These are phyloP conservation scores for Bimastos eiseni DNA, from an alignment of 2,888 invertebrate genomes.

Conservation along the genomic window DNA sequence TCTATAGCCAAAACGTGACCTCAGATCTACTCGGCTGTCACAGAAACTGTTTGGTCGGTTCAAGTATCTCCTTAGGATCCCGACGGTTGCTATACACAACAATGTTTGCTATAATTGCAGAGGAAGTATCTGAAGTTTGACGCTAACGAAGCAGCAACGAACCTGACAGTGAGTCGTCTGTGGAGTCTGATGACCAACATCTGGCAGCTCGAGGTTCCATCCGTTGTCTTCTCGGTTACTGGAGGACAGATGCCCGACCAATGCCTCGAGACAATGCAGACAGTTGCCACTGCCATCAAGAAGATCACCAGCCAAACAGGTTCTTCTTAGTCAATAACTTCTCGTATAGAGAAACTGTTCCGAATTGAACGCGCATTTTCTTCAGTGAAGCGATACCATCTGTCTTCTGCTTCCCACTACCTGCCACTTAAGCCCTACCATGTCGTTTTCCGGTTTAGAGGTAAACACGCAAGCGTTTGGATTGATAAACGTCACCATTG, in stretches of 20 bases:
- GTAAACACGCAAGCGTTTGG: too few relatives aligned
- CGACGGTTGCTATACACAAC: too few relatives aligned
- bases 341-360: too few relatives aligned
- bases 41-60: too few relatives aligned
- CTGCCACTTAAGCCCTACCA: too few relatives aligned
- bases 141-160: background rate
- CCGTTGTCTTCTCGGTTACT: conserved; percentile 37
- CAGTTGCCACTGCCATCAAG: background rate
- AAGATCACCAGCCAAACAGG: conserved; percentile 22
- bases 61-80: too few relatives aligned
- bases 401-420: too few relatives aligned
- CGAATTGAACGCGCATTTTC: too few relatives aligned
- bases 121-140: conserved; percentile 23
- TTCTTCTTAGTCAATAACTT: background rate
- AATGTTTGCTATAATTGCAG: background rate
- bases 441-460: too few relatives aligned
- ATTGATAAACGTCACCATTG: background rate
- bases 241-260: conserved; percentile 31
- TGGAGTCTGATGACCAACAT: conserved; percentile 30
- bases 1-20: too few relatives aligned
- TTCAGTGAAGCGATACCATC: too few relatives aligned
- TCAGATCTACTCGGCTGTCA: too few relatives aligned
- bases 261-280: background rate
- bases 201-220: conserved; percentile 32
- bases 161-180: background rate